Evolutionary conservation across 1,140 invertebrate genomes (phyloP), one percentile per base, ranked within the genome.

Genomic region (Oscheius sp.): DNA sequence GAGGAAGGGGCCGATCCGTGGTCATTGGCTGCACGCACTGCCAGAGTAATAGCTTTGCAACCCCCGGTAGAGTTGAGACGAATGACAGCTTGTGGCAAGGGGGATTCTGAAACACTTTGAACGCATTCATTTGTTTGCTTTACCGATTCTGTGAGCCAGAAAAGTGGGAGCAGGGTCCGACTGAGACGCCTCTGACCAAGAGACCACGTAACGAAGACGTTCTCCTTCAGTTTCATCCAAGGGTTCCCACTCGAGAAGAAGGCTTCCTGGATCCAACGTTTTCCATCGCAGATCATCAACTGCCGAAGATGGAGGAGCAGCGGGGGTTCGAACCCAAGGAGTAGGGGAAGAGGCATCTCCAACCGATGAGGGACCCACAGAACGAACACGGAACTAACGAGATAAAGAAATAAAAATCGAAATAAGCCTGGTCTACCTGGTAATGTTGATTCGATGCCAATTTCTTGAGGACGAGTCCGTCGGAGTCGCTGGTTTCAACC

Each of bases 271-370:
- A 31, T 74, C 65, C 35, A 74, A 38, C 15, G 72, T 58, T 29
- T 52, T 67, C 72, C 72, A 74, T 42, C 66, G 67, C 29, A 74
- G 32, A 62, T 74, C 36, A 35, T 74, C 67, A 15, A 74, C 52
- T 26, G 65, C 45, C 38, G 42, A 35, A 20, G 32, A 49, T 34
- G 72, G 72, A 20, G 67, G 63, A 29, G 64, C 61, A 29, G 72
- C 52, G 15, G 58, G 42, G 7, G 72, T 74, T 62, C 63, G 61
- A 0, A 74, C 58, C 72, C 72, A 74, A 15, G 67, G 49, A 49
- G 64, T 65, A 28, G 65, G 72, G n/a, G 59, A 55, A 15, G 64
- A 68, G 18, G 72, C 63, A 13, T 67, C 61, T 46, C 72, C 67
- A 34, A 68, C 55, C 26, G 45, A 70, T 3, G 64, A 45, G 0